Conservation (phyloP, 2,113 vertebrate species). For the Festucalex cinctus region DNA sequence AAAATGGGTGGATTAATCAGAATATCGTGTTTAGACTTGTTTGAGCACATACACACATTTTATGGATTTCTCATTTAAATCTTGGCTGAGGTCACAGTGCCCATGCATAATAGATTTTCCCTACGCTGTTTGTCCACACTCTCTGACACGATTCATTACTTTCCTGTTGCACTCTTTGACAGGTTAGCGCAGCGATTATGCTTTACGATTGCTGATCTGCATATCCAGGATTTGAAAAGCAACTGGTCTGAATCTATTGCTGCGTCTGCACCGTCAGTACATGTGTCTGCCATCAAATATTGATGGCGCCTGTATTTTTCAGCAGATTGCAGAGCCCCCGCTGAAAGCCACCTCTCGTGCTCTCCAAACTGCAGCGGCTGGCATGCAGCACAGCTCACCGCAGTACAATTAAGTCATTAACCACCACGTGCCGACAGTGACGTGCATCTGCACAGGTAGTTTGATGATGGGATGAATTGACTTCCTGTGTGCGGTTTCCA, state of each 20-base stretch:
- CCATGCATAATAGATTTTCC: not conserved
- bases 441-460: not conserved
- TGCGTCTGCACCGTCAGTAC: not conserved
- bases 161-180: not conserved
- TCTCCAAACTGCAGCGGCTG: not conserved
- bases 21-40: too few relatives aligned
- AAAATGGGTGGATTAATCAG: too few relatives aligned
- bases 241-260: not conserved
- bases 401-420: not conserved
- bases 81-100: not conserved
- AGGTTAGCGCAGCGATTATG: not conserved
- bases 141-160: not conserved
- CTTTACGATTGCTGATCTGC: not conserved
- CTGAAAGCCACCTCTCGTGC: not conserved
- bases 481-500: not conserved
- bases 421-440: not conserved
- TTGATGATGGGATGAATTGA: not conserved
- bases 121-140: not conserved
- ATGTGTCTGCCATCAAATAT: constrained; percentile 1
- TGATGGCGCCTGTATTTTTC: constrained; percentile 6
- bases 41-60: too few relatives aligned
- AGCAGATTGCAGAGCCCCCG: not conserved
- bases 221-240: not conserved
- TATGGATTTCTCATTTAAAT: not conserved
- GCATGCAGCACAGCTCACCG: not conserved